Evolutionary conservation across 2,888 invertebrate species (phyloP).

Genomic region (Caenorhabditis sp.): DNA sequence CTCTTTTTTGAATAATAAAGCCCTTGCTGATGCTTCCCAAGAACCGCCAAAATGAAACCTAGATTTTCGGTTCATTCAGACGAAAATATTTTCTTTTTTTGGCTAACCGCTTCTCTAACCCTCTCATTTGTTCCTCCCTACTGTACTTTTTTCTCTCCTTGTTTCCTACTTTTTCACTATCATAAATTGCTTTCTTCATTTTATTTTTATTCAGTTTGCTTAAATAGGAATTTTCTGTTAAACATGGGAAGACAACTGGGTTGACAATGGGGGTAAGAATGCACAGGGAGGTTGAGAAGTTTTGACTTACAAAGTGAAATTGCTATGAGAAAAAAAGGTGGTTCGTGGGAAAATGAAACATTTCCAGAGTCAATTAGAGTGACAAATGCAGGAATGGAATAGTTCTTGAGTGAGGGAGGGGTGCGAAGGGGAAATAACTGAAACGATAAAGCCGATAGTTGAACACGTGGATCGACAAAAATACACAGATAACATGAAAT

Average conservation of each 20-base stretch:
- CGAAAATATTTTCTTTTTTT: conserved; percentile 59
- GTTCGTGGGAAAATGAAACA: conserved; percentile 26
- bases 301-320: conserved; percentile 20
- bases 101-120: conserved; percentile 25
- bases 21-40: not conserved
- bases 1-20: conserved; percentile 33
- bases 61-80: conserved; percentile 53
- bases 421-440: conserved; percentile 42
- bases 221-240: conserved; percentile 27
- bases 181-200: conserved; percentile 49
- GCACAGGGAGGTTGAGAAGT: conserved; percentile 38
- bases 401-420: conserved; percentile 10
- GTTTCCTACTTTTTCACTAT: not conserved
- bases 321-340: conserved; percentile 16
- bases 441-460: conserved; percentile 55
- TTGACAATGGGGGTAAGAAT: conserved; percentile 11
- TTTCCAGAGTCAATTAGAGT: conserved; percentile 49
- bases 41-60: conserved; percentile 44
- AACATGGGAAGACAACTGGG: conserved; percentile 5
- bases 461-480: conserved; percentile 57
- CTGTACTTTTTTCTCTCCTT: not conserved
- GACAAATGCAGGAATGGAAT: conserved; percentile 14
- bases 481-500: conserved; percentile 44
- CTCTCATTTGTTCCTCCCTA: not conserved
- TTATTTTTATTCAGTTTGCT: conserved; percentile 40